A percentile compares a stretch with the other conserved stretches of the same genome.
phyloP scores from a whole-genome alignment of 2,113 vertebrate species.

The Cyanistes caeruleus region DNA sequence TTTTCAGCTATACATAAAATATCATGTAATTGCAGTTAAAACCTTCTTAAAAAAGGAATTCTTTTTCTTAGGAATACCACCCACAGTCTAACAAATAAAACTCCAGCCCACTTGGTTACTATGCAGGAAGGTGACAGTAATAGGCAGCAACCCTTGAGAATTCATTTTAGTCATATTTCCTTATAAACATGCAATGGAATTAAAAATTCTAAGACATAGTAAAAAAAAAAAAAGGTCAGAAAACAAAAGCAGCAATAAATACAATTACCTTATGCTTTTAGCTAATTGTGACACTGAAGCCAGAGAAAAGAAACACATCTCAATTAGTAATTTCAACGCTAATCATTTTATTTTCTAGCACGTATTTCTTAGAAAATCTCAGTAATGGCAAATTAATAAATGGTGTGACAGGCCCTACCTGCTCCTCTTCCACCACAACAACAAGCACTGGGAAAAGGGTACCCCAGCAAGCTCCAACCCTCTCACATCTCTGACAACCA shows the following conservation, averaged over 20 bases:
- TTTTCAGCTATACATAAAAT: neutral
- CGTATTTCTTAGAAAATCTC: neutral
- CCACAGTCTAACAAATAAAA: neutral
- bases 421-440: neutral
- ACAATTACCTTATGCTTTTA: neutral
- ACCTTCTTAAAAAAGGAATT: neutral
- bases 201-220: fast-evolving
- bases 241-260: neutral
- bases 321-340: neutral
- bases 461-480: neutral
- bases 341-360: neutral
- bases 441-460: neutral
- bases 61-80: neutral
- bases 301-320: neutral
- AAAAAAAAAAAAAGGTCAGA: neutral
- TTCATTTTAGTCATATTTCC: neutral
- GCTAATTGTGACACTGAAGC: neutral
- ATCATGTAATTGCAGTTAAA: neutral
- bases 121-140: neutral
- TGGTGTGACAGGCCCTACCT: neutral
- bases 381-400: neutral
- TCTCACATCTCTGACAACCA: slow-evolving; percentile 19
- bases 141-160: neutral
- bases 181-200: neutral
- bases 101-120: neutral